A percentile compares a stretch with the other conserved stretches of the same genome.
phyloP scores from a whole-genome alignment of 1,140 invertebrate genomes.

The Aphidius ervi region DNA sequence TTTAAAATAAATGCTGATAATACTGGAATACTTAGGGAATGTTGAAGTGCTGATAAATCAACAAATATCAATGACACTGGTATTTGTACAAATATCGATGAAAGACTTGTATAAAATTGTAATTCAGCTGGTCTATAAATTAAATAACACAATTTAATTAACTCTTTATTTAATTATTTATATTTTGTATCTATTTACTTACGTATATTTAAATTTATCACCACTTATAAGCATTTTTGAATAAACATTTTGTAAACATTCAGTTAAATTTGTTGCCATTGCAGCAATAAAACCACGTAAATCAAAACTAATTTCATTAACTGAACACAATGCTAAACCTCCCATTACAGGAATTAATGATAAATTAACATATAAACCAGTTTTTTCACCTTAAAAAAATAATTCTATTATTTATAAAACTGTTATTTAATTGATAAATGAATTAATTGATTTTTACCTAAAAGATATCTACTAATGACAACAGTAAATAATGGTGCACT shows the following conservation, averaged over 20 bases:
- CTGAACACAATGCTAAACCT: conserved; percentile 77
- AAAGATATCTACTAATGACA: conserved; percentile 67
- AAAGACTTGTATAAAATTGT: conserved; percentile 80
- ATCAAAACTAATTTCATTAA: conserved; percentile 80
- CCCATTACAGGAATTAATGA: conserved; percentile 82
- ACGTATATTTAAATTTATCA: conserved; percentile 77
- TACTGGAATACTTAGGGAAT: conserved; percentile 55
- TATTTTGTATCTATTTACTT: conserved; percentile 44
- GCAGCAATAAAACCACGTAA: conserved; percentile 73
- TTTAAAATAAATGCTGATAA: conserved; percentile 67
- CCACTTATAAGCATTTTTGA: conserved; percentile 79
- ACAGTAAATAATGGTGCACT: conserved; percentile 83
- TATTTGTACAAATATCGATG: conserved; percentile 76
- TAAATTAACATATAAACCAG: conserved; percentile 71
- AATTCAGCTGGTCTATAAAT: conserved; percentile 73
- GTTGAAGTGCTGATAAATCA: conserved; percentile 56
- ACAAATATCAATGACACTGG: conserved; percentile 69
- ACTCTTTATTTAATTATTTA: conserved; percentile 1
- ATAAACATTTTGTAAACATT: conserved; percentile 84
- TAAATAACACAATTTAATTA: background rate
- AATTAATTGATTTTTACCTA: conserved; percentile 53
- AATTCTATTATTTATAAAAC: conserved; percentile 14
- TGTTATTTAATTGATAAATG: background rate
- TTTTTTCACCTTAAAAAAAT: conserved; percentile 62
- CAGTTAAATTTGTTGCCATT: conserved; percentile 77